A percentile compares a stretch with the other conserved stretches of the same genome.
Evolutionary conservation across 2,888 invertebrate genomes (phyloP).

Genomic region (Drosophila neotestacea): DNA sequence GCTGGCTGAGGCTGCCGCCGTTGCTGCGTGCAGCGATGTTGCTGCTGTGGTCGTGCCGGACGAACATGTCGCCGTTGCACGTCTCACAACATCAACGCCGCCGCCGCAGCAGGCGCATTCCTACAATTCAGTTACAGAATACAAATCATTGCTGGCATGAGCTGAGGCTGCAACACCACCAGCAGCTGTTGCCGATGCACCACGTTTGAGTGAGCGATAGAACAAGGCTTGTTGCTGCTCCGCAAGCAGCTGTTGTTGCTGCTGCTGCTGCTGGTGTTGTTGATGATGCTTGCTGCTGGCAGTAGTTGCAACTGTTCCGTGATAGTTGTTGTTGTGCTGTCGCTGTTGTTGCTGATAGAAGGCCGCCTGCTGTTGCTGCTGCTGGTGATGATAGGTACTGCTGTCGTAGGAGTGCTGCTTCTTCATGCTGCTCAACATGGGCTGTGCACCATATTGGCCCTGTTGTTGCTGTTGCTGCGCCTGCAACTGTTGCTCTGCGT

Average conservation of each 20-base stretch:
- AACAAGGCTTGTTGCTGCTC: conserved; percentile 80
- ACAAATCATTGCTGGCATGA: conserved; percentile 87
- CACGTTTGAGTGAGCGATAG: conserved; percentile 86
- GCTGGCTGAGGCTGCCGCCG: conserved; percentile 70
- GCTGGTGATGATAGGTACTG: conserved; percentile 77
- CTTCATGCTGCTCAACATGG: conserved; percentile 68
- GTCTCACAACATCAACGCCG: conserved; percentile 85
- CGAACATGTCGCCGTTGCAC: conserved; percentile 73
- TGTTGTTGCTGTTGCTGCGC: conserved; percentile 49
- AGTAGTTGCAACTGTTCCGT: conserved; percentile 44
- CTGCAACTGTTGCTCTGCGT: conserved; percentile 80
- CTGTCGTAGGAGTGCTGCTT: conserved; percentile 83
- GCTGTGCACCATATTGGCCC: conserved; percentile 47
- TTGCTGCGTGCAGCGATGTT: conserved; percentile 77
- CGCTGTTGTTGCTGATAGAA: conserved; percentile 60
- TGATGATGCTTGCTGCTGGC: conserved; percentile 58
- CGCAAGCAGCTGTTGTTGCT: conserved; percentile 68
- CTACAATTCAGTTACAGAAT: conserved; percentile 91
- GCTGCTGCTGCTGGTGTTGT: conserved; percentile 75
- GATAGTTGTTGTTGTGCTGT: conserved; percentile 74
- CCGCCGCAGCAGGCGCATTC: conserved; percentile 86
- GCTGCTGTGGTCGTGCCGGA: conserved; percentile 73
- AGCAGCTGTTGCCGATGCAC: conserved; percentile 34
- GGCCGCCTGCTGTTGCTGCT: conserved; percentile 56
- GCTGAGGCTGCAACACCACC: conserved; percentile 67